Conservation (phyloP, 2,888 invertebrate species). For the Campoletis raptor region DNA sequence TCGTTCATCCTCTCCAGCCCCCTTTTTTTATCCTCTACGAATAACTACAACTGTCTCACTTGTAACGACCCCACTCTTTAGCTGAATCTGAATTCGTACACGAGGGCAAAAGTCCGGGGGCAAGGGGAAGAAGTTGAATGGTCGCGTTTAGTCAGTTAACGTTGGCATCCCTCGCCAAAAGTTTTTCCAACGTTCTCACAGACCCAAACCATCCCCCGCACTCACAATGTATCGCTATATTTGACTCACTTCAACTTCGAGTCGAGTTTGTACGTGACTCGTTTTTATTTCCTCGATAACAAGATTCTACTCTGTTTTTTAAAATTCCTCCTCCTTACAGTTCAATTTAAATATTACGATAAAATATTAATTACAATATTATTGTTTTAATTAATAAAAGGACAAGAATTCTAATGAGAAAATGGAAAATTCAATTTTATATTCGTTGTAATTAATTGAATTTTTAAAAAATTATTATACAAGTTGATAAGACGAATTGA, state of each 20-base stretch:
- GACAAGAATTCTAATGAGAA: neutral
- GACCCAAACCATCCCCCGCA: neutral
- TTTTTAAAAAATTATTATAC: neutral
- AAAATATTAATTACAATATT: neutral
- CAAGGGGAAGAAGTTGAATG: slow-evolving; percentile 1
- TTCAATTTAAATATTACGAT: neutral
- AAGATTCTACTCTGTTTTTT: neutral
- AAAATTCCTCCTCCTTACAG: neutral
- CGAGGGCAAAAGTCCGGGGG: slow-evolving; percentile 6
- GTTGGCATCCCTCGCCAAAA: slow-evolving; percentile 70
- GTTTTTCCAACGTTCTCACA: slow-evolving; percentile 53
- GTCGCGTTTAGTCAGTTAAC: slow-evolving; percentile 59
- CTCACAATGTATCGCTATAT: slow-evolving; percentile 10
- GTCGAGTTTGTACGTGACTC: slow-evolving; percentile 54
- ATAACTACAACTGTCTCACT: slow-evolving; percentile 39
- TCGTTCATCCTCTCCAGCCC: neutral
- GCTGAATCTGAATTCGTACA: slow-evolving; percentile 68
- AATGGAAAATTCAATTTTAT: neutral
- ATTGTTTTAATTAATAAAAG: neutral
- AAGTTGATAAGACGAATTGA: neutral
- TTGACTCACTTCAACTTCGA: slow-evolving; percentile 2
- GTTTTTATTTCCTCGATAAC: slow-evolving; percentile 55
- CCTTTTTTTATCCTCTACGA: neutral
- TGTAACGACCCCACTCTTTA: slow-evolving; percentile 41
- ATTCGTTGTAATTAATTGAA: neutral